phyloP scores from a whole-genome alignment of 23 tunicate genomes.

The Diplosoma virens region DNA sequence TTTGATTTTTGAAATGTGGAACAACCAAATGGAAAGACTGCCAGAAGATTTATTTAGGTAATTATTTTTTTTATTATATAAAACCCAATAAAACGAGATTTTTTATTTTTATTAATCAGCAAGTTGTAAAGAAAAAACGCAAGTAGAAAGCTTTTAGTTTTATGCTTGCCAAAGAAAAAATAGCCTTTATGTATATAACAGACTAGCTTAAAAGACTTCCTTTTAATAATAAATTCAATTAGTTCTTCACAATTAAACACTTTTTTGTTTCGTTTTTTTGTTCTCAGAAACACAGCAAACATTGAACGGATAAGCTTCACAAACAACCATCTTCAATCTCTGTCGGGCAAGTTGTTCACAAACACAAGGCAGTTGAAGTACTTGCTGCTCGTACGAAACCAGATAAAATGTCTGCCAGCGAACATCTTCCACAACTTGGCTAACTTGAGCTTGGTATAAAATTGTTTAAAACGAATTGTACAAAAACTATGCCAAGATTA shows the following conservation, averaged over 20 bases:
- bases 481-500: background rate
- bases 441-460: background rate
- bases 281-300: conserved; percentile 43
- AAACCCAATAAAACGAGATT: too few species aligned
- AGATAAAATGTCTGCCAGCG: conserved; percentile 49
- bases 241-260: too few species aligned
- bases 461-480: background rate
- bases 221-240: too few species aligned
- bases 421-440: conserved; percentile 26
- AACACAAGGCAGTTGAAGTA: conserved; percentile 23
- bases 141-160: too few species aligned
- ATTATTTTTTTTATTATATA: background rate
- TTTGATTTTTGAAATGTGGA: conserved; percentile 46
- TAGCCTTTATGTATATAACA: too few species aligned
- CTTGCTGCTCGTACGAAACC: conserved; percentile 31
- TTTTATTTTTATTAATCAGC: too few species aligned
- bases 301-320: conserved; percentile 51
- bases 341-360: conserved; percentile 43
- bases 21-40: conserved; percentile 37
- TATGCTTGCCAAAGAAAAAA: too few species aligned
- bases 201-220: too few species aligned
- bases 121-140: too few species aligned
- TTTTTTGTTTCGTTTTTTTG: too few species aligned
- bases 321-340: conserved; percentile 61
- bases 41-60: conserved; percentile 80